A percentile compares a stretch with the other conserved stretches of the same genome.
Conservation (phyloP, 2,113 vertebrate genomes). For the Siniperca knerii region DNA sequence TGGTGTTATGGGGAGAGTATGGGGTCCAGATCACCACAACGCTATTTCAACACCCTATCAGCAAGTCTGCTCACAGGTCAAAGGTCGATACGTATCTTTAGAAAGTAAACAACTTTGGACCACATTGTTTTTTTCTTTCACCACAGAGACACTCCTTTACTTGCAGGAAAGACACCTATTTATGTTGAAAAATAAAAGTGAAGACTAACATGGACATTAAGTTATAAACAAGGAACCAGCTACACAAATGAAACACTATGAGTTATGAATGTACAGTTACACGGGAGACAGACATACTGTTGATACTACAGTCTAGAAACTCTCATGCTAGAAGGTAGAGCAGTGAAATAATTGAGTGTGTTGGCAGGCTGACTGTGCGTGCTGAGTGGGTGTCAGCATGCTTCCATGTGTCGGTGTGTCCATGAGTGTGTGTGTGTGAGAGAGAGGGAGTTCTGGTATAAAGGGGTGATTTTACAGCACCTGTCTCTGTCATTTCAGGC, state of each 20-base stretch:
- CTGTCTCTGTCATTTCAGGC: conserved; percentile 78
- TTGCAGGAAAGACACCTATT: neutral
- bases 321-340: conserved; percentile 40
- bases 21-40: conserved; percentile 2
- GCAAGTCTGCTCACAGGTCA: conserved; percentile 49
- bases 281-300: neutral
- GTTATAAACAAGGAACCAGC: neutral
- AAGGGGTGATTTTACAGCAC: conserved; percentile 70
- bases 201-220: neutral
- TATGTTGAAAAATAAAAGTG: neutral
- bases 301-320: conserved; percentile 12
- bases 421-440: conserved; percentile 29
- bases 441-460: conserved; percentile 38
- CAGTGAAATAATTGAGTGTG: conserved; percentile 36
- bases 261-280: neutral
- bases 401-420: conserved; percentile 42
- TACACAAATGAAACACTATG: neutral
- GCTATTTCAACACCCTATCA: conserved; percentile 44
- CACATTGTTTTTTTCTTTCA: conserved; percentile 8
- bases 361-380: conserved; percentile 35
- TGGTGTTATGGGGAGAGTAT: conserved; percentile 1
- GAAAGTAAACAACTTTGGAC: conserved; percentile 44
- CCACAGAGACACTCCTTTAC: neutral
- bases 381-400: conserved; percentile 59
- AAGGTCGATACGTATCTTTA: conserved; percentile 53